Evolutionary conservation across 2,888 invertebrate genomes (phyloP).

Genomic region (Apamea monoglypha): DNA sequence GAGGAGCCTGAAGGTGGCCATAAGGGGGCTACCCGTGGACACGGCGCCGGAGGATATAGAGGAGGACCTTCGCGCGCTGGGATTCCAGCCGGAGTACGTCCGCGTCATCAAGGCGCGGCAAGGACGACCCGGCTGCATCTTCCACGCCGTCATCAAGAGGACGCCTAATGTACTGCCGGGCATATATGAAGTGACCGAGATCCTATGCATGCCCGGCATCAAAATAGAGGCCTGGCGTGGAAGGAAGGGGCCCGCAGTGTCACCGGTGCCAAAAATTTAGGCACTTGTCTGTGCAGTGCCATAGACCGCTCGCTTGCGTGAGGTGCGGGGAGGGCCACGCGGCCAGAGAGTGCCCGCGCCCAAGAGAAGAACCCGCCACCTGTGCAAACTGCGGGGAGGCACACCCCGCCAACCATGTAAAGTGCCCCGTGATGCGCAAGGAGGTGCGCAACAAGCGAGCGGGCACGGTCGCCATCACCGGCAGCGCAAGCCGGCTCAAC

Average conservation of each 20-base stretch:
- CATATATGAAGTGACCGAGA: no score
- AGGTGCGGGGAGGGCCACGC: slow-evolving; percentile 34
- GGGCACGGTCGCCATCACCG: no score
- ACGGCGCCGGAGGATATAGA: slow-evolving; percentile 26
- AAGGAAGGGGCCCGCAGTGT: background rate
- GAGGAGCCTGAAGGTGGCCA: background rate
- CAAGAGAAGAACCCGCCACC: slow-evolving; percentile 14
- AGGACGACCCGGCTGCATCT: slow-evolving; percentile 21
- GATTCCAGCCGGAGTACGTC: slow-evolving; percentile 18
- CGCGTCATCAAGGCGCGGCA: slow-evolving; percentile 5
- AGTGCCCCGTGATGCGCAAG: slow-evolving; percentile 1
- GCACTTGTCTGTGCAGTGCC: slow-evolving; percentile 28
- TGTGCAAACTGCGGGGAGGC: slow-evolving; percentile 50
- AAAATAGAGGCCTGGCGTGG: no score
- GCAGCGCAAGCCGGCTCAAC: background rate
- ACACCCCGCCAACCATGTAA: slow-evolving; percentile 38
- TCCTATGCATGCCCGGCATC: no score
- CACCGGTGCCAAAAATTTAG: background rate
- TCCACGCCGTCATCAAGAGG: slow-evolving; percentile 1
- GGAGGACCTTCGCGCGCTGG: slow-evolving; percentile 17
- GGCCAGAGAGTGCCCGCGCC: slow-evolving; percentile 34
- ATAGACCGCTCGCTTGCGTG: slow-evolving; percentile 34
- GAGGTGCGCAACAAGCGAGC: no score
- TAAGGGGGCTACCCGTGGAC: slow-evolving; percentile 52
- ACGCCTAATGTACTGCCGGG: background rate